Evolutionary conservation across 2,113 vertebrate species (phyloP), one percentile per base, ranked within the genome.

Genomic region (Columbina picui): DNA sequence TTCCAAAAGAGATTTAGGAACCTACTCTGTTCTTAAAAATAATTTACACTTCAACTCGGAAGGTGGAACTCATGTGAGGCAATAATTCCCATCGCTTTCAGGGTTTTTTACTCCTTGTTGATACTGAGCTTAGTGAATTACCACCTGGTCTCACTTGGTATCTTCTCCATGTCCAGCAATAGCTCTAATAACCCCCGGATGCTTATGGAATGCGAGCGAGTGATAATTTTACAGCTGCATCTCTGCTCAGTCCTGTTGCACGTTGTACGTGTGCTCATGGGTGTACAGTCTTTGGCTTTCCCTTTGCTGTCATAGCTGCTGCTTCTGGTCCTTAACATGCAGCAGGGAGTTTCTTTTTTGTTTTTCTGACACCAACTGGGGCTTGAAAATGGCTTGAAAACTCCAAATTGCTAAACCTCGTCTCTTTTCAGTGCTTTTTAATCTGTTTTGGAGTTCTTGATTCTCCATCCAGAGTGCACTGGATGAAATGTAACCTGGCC

Each of bases 101-200:
- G 56, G 65, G 64, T 17, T 52, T 52, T 49, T 79, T 56, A 55
- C 11, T 86, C 26, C 49, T 36, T 15, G 18, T 69, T 49, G 81
- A 20, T 73, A 30, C 17, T 29, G 32, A 82, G 55, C 29, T 76
- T 5, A 57, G 60, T 52, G 19, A 75, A 57, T 76, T 16, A 36
- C 32, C 53, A 25, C 32, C 29, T 30, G 27, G 60, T 32, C 12
- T 3, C 71, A 32, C 34, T 41, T 43, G 32, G 32, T 52, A 30
- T 20, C 34, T 71, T 53, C 64, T 23, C 0, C 56, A 2, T 1
- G 0, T 38, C 36, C 13, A 43, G 47, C 19, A 67, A 27, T 2
- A 59, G 75, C 15, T 49, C 32, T 18, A 25, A 45, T 56, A 75
- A 78, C 5, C 26, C 14, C 15, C 4, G 6, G 17, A 1, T 21